Evolutionary conservation across 2,113 vertebrate genomes (phyloP).

Genomic region (Oryzias woworae): DNA sequence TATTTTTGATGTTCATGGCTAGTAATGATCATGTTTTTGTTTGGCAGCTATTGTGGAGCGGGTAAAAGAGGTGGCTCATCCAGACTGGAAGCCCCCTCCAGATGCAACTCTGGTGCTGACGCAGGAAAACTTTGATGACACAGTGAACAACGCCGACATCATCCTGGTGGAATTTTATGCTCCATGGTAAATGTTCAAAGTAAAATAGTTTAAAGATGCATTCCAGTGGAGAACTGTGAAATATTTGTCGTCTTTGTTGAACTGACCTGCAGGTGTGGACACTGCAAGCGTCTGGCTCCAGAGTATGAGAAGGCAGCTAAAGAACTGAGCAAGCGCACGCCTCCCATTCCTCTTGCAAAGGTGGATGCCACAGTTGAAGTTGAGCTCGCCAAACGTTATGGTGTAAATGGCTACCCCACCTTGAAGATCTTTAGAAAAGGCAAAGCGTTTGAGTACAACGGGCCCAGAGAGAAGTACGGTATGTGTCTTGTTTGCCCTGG

Average conservation of each 20-base stretch:
- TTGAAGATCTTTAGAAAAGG: slow-evolving; percentile 97
- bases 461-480: slow-evolving; percentile 92
- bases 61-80: slow-evolving; percentile 88
- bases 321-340: slow-evolving; percentile 82
- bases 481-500: slow-evolving; percentile 11
- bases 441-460: slow-evolving; percentile 89
- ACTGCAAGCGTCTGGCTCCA: slow-evolving; percentile 94
- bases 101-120: slow-evolving; percentile 93
- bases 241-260: background rate
- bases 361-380: slow-evolving; percentile 86
- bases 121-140: slow-evolving; percentile 89
- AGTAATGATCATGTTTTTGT: slow-evolving; percentile 13
- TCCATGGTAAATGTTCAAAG: slow-evolving; percentile 77
- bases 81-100: slow-evolving; percentile 90
- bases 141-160: slow-evolving; percentile 88
- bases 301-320: slow-evolving; percentile 95
- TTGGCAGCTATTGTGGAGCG: slow-evolving; percentile 88
- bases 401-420: slow-evolving; percentile 88
- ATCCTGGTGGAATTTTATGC: slow-evolving; percentile 99
- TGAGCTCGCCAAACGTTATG: slow-evolving; percentile 86
- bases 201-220: too few species aligned
- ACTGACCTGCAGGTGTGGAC: slow-evolving; percentile 86
- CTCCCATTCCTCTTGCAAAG: slow-evolving; percentile 90
- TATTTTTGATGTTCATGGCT: too few species aligned
- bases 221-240: background rate